phyloP scores from a whole-genome alignment of 2,797 vertebrate species.

The Phaenicophaeus curvirostris region DNA sequence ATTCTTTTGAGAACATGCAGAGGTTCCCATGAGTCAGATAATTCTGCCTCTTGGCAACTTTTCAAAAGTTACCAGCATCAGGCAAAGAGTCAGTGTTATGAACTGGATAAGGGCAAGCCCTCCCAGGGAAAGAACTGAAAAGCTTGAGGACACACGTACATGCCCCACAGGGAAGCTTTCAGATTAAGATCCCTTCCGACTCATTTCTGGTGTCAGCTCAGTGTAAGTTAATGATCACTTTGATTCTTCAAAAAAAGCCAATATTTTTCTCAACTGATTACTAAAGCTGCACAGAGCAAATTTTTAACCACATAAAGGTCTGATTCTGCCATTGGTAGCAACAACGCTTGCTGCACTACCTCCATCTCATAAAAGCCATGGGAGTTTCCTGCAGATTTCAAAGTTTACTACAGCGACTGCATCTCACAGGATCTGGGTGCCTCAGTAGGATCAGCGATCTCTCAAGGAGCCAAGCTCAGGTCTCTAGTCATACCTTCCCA shows the following conservation, averaged over 20 bases:
- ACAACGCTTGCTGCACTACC: background rate
- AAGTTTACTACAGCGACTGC: background rate
- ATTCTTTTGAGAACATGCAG: background rate
- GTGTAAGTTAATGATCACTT: slow-evolving; percentile 9
- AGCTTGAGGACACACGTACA: background rate
- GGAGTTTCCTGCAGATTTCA: background rate
- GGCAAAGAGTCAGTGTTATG: slow-evolving; percentile 9
- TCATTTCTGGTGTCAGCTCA: slow-evolving; percentile 32
- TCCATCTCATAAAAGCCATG: background rate
- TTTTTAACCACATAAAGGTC: background rate
- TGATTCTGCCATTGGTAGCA: background rate
- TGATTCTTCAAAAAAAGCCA: background rate
- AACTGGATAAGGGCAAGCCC: background rate
- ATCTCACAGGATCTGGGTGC: background rate
- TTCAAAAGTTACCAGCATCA: background rate
- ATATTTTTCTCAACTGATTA: background rate
- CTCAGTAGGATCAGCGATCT: background rate
- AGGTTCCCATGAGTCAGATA: background rate
- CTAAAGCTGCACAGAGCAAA: background rate
- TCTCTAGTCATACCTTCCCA: background rate
- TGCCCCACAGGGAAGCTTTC: background rate
- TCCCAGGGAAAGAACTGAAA: slow-evolving; percentile 6
- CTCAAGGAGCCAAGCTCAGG: background rate
- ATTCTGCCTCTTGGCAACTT: slow-evolving; percentile 1
- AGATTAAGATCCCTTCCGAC: slow-evolving; percentile 10